Base-by-base conservation (phyloP, 2,797 vertebrate genomes). In the Eurystomus glaucurus region DNA sequence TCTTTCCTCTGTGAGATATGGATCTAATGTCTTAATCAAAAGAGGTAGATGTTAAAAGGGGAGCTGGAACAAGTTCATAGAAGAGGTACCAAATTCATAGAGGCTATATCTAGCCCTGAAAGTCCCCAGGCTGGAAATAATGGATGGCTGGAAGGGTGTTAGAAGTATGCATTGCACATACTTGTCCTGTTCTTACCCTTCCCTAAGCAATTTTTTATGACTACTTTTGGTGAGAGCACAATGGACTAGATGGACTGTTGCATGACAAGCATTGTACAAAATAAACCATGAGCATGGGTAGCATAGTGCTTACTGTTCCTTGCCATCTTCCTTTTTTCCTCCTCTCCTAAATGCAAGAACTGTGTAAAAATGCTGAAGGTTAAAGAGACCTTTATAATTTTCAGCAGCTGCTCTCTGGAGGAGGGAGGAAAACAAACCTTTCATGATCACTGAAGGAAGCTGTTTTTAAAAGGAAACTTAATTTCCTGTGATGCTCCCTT, bases 321-420 rank as follows among this genome's bases (percentile, higher is more conserved):
- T 91, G 31, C 55, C 64, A 14, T 26, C 71, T 85, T 72, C 54
- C 37, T 85, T 50, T 52, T 60, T 70, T 45, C 48, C 35, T 88
- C 19, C 20, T 80, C 14, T 90, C n/a, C 46, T 68, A 90, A 64
- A 84, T 61, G 72, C 52, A 92, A 85, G 50, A 84, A 89, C 48
- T 81, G 29, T 81, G 26, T 65, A 37, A 82, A 88, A 77, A 66
- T 28, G 7, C n/a, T 80, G 50, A 69, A 77, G 37, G 19, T 92
- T 93, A 60, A 93, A 58, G 21, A 92, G 64, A 66, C 60, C 28
- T 69, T 85, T 78, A 87, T 87, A 87, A 46, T 58, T 85, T 94
- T 92, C 51, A 92, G 43, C 66, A 90, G 39, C 33, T 71, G n/a
- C 60, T 76, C 2, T 86, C 88, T 88, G 61, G 10, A 85, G 35